These are phyloP conservation scores for Aphaenogaster ashmeadi DNA, from an alignment of 1,140 invertebrate species.

Conservation along the genomic window DNA sequence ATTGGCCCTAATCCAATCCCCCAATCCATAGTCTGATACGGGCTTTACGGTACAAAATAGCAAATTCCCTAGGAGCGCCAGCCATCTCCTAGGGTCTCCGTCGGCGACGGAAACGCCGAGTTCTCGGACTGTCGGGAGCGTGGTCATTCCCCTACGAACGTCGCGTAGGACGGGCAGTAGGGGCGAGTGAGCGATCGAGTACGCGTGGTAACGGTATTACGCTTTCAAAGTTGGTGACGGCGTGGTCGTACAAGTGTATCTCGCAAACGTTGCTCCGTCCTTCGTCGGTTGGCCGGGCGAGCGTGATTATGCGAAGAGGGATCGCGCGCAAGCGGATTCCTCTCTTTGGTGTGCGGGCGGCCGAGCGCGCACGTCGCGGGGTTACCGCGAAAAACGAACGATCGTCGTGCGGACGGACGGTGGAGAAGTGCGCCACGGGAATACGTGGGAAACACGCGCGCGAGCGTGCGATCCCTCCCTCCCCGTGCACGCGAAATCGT, in stretches of 20 bases:
- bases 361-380: neutral
- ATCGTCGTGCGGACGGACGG: neutral
- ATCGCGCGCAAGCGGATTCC: slow-evolving; percentile 1
- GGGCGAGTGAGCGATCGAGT: neutral
- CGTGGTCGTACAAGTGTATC: neutral
- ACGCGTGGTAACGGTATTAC: neutral
- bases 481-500: slow-evolving; percentile 4
- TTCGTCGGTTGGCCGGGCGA: neutral
- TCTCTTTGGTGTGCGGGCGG: neutral
- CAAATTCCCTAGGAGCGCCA: neutral
- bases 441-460: neutral
- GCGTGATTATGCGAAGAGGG: slow-evolving; percentile 33
- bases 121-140: neutral
- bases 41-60: neutral
- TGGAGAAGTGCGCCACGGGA: neutral
- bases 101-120: neutral
- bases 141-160: neutral
- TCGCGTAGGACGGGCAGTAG: neutral
- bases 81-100: neutral
- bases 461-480: neutral
- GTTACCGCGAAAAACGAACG: slow-evolving; percentile 11
- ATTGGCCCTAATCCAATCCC: too few species aligned
- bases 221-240: neutral
- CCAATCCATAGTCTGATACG: too few species aligned
- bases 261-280: neutral